phyloP scores from a whole-genome alignment of 64 coral and sea anemone genomes.

The Stichodactyla mertensii region DNA sequence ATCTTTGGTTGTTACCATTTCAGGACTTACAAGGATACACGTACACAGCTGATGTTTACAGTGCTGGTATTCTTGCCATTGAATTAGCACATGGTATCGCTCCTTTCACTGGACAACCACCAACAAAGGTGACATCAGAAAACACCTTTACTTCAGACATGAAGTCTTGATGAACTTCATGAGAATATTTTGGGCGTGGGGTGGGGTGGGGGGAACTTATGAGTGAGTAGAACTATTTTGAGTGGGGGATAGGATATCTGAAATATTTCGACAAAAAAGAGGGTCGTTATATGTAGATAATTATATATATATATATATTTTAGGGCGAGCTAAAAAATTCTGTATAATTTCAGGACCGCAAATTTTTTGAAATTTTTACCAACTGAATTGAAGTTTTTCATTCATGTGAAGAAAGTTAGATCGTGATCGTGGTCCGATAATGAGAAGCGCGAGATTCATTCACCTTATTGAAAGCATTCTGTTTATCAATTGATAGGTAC shows the following conservation, averaged over 20 bases:
- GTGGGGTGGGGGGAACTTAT: too few relatives aligned
- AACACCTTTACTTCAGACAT: neutral
- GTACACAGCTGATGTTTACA: conserved; percentile 86
- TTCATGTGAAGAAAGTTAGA: too few relatives aligned
- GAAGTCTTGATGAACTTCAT: neutral
- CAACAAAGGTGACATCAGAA: conserved; percentile 67
- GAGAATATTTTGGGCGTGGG: too few relatives aligned
- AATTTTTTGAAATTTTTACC: neutral
- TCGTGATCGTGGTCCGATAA: neutral
- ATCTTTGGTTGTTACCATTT: neutral
- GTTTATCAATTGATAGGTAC: conserved; percentile 9
- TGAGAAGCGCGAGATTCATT: neutral
- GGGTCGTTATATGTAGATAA: too few relatives aligned
- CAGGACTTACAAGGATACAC: conserved; percentile 92
- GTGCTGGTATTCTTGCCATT: conserved; percentile 88
- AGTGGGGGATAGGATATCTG: too few relatives aligned
- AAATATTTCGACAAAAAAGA: too few relatives aligned
- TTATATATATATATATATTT: too few relatives aligned
- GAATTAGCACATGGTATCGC: conserved; percentile 69
- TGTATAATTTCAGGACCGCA: too few relatives aligned
- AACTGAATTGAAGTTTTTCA: neutral
- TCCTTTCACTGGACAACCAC: conserved; percentile 69
- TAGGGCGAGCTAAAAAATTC: too few relatives aligned
- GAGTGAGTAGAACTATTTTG: too few relatives aligned
- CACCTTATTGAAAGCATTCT: neutral